Percentiles rank a stretch among this genome's conserved stretches.
phyloP scores from a whole-genome alignment of 2,888 invertebrate species.

The Megalurothrips usitatus region DNA sequence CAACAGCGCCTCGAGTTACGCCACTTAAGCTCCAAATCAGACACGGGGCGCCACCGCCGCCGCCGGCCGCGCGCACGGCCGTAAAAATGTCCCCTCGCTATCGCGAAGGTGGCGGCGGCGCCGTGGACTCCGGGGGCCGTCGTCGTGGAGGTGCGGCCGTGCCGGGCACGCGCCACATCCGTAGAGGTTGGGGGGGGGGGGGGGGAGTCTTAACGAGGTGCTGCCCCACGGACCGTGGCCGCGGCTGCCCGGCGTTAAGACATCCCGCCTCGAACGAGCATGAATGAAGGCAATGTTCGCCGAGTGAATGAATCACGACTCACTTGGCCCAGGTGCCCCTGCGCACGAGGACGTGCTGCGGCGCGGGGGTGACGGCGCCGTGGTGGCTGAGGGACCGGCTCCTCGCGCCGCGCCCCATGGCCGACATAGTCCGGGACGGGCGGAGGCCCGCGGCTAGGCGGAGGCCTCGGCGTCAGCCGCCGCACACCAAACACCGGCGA shows the following conservation, averaged over 20 bases:
- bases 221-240: background rate
- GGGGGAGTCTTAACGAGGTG: background rate
- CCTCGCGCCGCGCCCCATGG: conserved; percentile 13
- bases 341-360: background rate
- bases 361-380: background rate
- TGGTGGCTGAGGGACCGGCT: conserved; percentile 23
- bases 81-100: too few species aligned
- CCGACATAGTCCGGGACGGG: background rate
- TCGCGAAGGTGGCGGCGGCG: too few species aligned
- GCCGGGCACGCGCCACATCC: too few species aligned
- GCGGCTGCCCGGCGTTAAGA: too few species aligned
- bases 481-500: background rate
- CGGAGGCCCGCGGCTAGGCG: background rate
- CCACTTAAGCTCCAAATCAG: too few species aligned
- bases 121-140: too few species aligned
- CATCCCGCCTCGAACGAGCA: background rate
- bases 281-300: background rate
- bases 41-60: too few species aligned
- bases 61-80: too few species aligned
- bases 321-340: conserved; percentile 22
- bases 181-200: background rate
- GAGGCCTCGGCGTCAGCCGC: too few species aligned
- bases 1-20: too few species aligned
- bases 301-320: background rate
- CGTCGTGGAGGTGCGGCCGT: too few species aligned